Conservation (phyloP, 2,113 vertebrate genomes). For the Lynx canadensis region DNA sequence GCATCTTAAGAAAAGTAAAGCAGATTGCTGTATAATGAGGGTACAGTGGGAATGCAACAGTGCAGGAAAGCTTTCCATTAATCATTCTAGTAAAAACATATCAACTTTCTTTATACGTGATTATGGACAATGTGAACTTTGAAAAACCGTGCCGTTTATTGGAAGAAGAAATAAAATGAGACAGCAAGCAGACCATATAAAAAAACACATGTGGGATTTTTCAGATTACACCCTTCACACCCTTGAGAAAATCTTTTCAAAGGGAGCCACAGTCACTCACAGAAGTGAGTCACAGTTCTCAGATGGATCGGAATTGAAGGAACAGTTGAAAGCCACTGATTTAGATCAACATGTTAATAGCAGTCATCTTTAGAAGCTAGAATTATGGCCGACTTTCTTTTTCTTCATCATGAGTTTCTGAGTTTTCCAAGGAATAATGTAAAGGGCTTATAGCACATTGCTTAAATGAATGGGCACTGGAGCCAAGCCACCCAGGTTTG, state of each 20-base stretch:
- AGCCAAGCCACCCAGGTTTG: not conserved
- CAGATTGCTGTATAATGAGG: not conserved
- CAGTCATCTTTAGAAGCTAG: not conserved
- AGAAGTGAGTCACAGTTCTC: not conserved
- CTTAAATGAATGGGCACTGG: not conserved
- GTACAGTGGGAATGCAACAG: not conserved
- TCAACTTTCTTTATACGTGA: not conserved
- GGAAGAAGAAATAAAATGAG: constrained; percentile 5
- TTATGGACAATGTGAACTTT: not conserved
- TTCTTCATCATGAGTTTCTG: not conserved
- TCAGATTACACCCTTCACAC: not conserved
- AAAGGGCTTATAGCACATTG: not conserved
- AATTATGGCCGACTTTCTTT: not conserved
- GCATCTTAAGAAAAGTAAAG: constrained; percentile 15
- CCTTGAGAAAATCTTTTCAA: not conserved
- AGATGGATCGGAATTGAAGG: not conserved
- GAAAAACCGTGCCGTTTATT: not conserved
- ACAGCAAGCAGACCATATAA: not conserved
- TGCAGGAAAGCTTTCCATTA: not conserved
- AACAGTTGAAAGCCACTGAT: not conserved
- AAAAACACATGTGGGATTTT: not conserved
- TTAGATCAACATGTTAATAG: not conserved
- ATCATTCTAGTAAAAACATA: not conserved
- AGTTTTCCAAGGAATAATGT: not conserved
- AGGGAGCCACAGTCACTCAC: not conserved